Percentiles rank a stretch among this genome's conserved stretches.
phyloP scores from a whole-genome alignment of 2,113 vertebrate genomes.

The Pangasianodon gigas region DNA sequence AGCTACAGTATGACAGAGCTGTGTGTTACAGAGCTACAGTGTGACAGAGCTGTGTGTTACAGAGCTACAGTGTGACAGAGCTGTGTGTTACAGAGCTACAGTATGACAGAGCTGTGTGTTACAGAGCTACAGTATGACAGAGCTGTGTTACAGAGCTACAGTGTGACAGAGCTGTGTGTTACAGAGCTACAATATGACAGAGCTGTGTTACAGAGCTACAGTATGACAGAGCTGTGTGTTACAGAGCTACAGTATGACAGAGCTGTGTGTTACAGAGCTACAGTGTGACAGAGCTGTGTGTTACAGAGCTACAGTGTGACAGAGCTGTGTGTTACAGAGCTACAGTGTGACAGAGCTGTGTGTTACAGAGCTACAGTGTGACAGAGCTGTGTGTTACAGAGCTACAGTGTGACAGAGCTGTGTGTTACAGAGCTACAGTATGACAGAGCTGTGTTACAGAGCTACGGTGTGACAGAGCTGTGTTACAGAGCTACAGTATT shows the following conservation, averaged over 20 bases:
- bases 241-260: not conserved
- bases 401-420: not conserved
- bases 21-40: not conserved
- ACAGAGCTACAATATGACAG: not conserved
- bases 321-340: not conserved
- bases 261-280: not conserved
- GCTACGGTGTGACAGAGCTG: not conserved
- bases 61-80: too few relatives aligned
- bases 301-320: not conserved
- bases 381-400: not conserved
- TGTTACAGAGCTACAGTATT: not conserved
- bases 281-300: not conserved
- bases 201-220: not conserved
- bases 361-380: not conserved
- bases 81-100: too few relatives aligned
- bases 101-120: too few relatives aligned
- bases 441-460: not conserved
- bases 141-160: too few relatives aligned
- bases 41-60: too few relatives aligned
- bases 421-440: not conserved
- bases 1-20: not conserved
- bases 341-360: not conserved
- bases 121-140: too few relatives aligned
- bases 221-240: not conserved
- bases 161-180: too few relatives aligned